Evolutionary conservation across 1,140 invertebrate species (phyloP).

Genomic region (Leptopilina boulardi): DNA sequence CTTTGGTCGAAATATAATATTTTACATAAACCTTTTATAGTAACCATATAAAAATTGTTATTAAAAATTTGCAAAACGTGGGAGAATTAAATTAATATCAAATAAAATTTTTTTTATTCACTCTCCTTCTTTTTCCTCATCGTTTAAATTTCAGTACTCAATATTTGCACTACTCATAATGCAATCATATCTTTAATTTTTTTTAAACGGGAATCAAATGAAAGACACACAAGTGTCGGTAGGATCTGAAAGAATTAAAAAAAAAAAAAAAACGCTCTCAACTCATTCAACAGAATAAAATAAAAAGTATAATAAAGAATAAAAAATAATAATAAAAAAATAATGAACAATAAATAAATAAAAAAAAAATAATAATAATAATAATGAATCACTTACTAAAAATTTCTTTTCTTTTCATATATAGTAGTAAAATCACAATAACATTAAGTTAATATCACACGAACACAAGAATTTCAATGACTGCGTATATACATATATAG

Average conservation of each 20-base stretch:
- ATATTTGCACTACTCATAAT: background rate
- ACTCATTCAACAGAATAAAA: background rate
- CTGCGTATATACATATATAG: background rate
- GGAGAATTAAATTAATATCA: background rate
- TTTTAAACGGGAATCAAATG: background rate
- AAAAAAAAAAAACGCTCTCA: background rate
- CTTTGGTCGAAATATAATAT: too few species aligned
- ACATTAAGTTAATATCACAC: background rate
- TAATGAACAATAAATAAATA: background rate
- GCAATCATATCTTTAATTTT: conserved; percentile 15
- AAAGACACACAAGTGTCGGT: background rate
- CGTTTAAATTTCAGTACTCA: background rate
- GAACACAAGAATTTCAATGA: background rate
- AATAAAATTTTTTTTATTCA: too few species aligned
- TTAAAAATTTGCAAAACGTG: conserved; percentile 7
- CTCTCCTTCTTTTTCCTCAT: background rate
- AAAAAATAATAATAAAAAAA: background rate
- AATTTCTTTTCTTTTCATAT: background rate
- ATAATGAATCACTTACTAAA: background rate
- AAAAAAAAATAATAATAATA: background rate
- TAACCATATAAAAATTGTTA: too few species aligned
- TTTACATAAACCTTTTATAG: too few species aligned
- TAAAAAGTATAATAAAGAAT: background rate
- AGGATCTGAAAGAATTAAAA: background rate
- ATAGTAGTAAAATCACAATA: conserved; percentile 14